Percentiles rank a stretch among this genome's conserved stretches.
phyloP scores from a whole-genome alignment of 2,888 invertebrate species.

The Kuschelorhynchus macadamiae region DNA sequence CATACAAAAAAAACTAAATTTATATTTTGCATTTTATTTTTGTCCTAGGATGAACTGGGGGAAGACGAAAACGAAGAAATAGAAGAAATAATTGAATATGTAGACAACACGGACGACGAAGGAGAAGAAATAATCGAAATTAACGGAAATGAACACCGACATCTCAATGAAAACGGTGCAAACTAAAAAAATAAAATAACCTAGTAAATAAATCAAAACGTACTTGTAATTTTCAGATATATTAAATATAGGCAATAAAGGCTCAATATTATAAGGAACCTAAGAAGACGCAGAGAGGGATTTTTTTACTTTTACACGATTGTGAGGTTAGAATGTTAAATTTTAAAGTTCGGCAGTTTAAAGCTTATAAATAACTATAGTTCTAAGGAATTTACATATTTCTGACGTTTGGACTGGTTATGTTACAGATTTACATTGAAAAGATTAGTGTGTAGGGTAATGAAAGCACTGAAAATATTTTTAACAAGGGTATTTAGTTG shows the following conservation, averaged over 20 bases:
- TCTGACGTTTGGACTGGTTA: not conserved
- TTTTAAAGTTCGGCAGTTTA: too few relatives aligned
- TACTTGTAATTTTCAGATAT: not conserved
- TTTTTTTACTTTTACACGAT: constrained; percentile 1
- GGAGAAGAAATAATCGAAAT: constrained; percentile 55
- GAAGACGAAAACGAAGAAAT: constrained; percentile 54
- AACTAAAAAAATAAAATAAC: too few relatives aligned
- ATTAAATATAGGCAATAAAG: too few relatives aligned
- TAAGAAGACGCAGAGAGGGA: constrained; percentile 1
- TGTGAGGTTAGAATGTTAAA: too few relatives aligned
- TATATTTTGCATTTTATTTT: constrained; percentile 10
- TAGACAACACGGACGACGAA: constrained; percentile 55
- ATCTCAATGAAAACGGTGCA: constrained; percentile 21
- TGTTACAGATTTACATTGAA: not conserved
- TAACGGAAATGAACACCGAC: constrained; percentile 31
- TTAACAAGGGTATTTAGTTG: too few relatives aligned
- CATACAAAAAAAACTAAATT: too few relatives aligned
- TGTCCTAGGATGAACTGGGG: constrained; percentile 40
- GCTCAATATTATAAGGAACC: constrained; percentile 12
- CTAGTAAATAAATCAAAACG: not conserved
- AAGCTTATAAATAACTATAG: too few relatives aligned
- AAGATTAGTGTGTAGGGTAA: too few relatives aligned
- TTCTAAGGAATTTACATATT: too few relatives aligned
- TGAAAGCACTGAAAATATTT: not conserved
- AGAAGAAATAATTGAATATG: constrained; percentile 54